Conservation (phyloP, 2,797 vertebrate species). For the Malurus leucopterus region DNA sequence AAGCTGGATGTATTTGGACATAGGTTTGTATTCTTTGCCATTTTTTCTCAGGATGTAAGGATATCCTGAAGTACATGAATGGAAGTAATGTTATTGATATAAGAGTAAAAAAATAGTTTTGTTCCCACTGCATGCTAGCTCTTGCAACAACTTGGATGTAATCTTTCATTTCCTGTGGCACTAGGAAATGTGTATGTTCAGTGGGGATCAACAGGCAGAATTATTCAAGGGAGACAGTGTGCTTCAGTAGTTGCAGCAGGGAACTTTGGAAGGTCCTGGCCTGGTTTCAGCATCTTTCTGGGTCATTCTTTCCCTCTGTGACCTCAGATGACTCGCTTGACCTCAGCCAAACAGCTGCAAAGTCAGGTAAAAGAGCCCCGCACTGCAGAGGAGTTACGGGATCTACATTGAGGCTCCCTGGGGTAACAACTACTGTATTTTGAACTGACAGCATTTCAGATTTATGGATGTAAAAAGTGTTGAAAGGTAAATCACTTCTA, state of each 20-base stretch:
- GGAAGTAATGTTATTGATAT: neutral
- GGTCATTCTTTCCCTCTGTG: neutral
- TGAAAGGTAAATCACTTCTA: neutral
- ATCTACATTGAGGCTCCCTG: neutral
- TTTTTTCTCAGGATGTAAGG: neutral
- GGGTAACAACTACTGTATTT: neutral
- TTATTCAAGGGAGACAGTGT: neutral
- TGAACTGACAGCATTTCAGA: neutral
- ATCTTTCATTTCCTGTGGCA: slow-evolving; percentile 13
- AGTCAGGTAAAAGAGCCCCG: neutral
- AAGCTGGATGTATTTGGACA: neutral
- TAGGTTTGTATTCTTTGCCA: neutral
- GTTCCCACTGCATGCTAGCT: neutral
- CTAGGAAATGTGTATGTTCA: neutral
- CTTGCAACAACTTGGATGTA: neutral
- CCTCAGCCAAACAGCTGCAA: neutral
- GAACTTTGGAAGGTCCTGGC: neutral
- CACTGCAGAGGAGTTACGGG: neutral
- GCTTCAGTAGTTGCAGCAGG: neutral
- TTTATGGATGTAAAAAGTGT: neutral
- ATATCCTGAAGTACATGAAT: neutral
- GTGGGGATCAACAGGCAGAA: neutral
- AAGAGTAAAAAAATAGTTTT: neutral
- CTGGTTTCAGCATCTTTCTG: slow-evolving; percentile 20
- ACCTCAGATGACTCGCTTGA: slow-evolving; percentile 17